A percentile compares a stretch with the other conserved stretches of the same genome.
Evolutionary conservation across 2,888 invertebrate genomes (phyloP).

Genomic region (Phorcus lineatus): DNA sequence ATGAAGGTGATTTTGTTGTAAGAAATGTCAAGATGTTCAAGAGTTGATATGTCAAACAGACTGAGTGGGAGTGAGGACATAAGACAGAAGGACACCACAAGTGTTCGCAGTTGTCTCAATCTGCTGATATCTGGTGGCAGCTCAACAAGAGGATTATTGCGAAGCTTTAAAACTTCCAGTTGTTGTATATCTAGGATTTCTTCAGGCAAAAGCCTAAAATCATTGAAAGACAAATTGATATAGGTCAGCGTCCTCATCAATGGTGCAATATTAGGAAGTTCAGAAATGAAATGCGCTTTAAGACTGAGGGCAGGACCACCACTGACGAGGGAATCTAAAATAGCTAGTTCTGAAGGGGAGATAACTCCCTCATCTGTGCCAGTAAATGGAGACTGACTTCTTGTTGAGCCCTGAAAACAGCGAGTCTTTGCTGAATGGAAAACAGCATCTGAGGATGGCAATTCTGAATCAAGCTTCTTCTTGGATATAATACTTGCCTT

Average conservation of each 20-base stretch:
- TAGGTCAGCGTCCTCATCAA: constrained; percentile 67
- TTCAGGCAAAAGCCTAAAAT: constrained; percentile 70
- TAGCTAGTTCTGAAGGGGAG: constrained; percentile 71
- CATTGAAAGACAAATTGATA: constrained; percentile 74
- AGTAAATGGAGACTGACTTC: constrained; percentile 69
- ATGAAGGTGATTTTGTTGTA: constrained; percentile 71
- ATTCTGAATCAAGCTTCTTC: constrained; percentile 53
- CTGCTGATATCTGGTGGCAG: constrained; percentile 67
- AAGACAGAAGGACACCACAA: constrained; percentile 72
- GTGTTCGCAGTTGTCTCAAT: constrained; percentile 62
- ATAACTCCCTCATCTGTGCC: constrained; percentile 63
- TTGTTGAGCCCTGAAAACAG: constrained; percentile 67
- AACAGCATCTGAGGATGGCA: constrained; percentile 63
- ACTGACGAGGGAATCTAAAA: constrained; percentile 70
- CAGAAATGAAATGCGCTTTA: constrained; percentile 73
- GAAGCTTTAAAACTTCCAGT: constrained; percentile 68
- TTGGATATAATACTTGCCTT: constrained; percentile 46
- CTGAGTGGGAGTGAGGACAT: constrained; percentile 69
- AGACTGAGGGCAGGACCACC: constrained; percentile 73
- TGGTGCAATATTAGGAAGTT: constrained; percentile 70
- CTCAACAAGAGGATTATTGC: constrained; percentile 72
- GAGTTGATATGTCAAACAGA: constrained; percentile 62
- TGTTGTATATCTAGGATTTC: constrained; percentile 66
- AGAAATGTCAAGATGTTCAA: constrained; percentile 70
- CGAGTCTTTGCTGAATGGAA: constrained; percentile 62